Evolutionary conservation across 2,888 invertebrate genomes (phyloP), one percentile per base, ranked within the genome.

Genomic region (Lysandra bellargus): DNA sequence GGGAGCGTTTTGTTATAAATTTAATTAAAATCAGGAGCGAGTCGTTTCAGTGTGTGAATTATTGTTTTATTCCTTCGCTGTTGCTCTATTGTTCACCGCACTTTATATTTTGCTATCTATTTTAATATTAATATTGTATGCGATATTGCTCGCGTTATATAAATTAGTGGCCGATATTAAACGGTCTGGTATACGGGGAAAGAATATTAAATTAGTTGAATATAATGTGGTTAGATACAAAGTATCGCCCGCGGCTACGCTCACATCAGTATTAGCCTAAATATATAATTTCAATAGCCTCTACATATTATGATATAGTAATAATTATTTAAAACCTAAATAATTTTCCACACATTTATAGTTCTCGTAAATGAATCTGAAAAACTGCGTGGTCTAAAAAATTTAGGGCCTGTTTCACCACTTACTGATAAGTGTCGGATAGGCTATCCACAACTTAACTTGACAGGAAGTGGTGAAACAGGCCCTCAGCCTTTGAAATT

Each of bases 21-120:
- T 88, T 89, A 89, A 89, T 88, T 87, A 88, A 88, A 86, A 83
- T 81, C 83, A 79, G 80, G 81, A 78, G 82, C 80, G 80, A 82
- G 81, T 83, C 80, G 81, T 80, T 82, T 83, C 84, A 83, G 84
- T 82, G 82, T 79, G 80, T 80, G 83, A 82, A 82, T 83, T 83
- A 83, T 83, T 81, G 81, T 80, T 79, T 79, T 79, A 79, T 79
- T 75, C 75, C 74, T 44, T 12, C 79, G 60, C 79, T 76, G 57
- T 61, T 61, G 40, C 64, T 78, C 77, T 76, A 77, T 72, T 77
- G 44, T 53, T 69, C 23, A 77, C 79, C 64, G 17, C 79, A 61
- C 75, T 79, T 79, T 79, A 75, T 79, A 79, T 79, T 57, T 49
- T 61, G 75, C 75, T 61, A 79, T 79, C 79, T 79, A 79, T 79